Percentiles rank a stretch among this genome's conserved stretches.
Evolutionary conservation across 2,113 vertebrate genomes (phyloP).

Genomic region (Thunnus maccoyii): DNA sequence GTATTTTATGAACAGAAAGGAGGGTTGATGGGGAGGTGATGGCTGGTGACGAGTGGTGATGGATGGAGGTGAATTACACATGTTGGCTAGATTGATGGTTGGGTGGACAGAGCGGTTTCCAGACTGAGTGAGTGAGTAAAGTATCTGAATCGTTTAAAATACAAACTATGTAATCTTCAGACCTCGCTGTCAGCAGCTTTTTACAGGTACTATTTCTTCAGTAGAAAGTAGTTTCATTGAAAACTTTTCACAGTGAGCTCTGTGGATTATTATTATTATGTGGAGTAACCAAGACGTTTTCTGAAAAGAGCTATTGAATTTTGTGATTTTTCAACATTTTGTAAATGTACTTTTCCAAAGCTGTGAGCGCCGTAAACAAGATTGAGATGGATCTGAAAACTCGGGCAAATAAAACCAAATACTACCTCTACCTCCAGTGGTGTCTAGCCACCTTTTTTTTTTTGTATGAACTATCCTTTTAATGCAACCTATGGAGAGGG

Average conservation of each 20-base stretch:
- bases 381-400: too few species aligned
- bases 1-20: constrained; percentile 32
- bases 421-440: too few species aligned
- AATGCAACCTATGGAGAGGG: too few species aligned
- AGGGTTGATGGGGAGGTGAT: constrained; percentile 34
- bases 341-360: neutral
- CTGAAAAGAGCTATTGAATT: too few species aligned
- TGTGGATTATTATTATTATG: neutral
- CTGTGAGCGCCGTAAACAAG: neutral
- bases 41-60: constrained; percentile 41
- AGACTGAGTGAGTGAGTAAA: constrained; percentile 21
- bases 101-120: constrained; percentile 17
- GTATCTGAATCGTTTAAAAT: constrained; percentile 18
- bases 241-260: neutral
- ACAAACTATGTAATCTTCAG: neutral
- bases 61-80: constrained; percentile 57
- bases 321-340: neutral
- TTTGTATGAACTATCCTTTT: too few species aligned
- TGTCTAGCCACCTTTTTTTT: too few species aligned
- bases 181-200: neutral
- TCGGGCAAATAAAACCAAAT: too few species aligned
- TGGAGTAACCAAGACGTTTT: neutral
- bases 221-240: neutral
- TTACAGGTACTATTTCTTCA: neutral
- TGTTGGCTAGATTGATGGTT: constrained; percentile 41